Evolutionary conservation across 2,797 vertebrate species (phyloP).

Genomic region (Melanogrammus aeglefinus): DNA sequence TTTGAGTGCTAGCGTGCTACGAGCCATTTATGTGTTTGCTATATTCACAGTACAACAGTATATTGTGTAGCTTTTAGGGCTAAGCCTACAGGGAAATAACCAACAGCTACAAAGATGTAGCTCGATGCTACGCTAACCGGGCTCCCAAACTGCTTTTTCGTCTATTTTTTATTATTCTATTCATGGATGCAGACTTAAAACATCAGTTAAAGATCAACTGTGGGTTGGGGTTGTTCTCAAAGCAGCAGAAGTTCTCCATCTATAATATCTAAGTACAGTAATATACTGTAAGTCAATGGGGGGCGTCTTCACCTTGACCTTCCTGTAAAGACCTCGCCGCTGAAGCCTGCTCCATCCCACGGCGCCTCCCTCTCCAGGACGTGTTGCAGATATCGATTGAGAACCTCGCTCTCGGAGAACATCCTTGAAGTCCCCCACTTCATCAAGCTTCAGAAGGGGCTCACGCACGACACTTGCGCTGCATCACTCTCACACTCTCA

Average conservation of each 20-base stretch:
- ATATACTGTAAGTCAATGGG: conserved; percentile 14
- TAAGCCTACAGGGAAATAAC: no score
- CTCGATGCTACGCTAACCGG: neutral
- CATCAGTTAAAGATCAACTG: conserved; percentile 7
- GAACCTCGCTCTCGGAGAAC: conserved; percentile 52
- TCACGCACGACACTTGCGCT: conserved; percentile 9
- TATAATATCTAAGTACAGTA: conserved; percentile 43
- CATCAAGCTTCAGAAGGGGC: conserved; percentile 38
- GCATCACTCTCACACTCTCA: conserved; percentile 6
- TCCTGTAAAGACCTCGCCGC: conserved; percentile 49
- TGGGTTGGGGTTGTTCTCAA: conserved; percentile 30
- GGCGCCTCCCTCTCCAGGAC: no score
- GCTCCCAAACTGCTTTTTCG: neutral
- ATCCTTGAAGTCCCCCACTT: conserved; percentile 47
- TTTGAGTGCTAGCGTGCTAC: no score
- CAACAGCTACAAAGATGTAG: no score
- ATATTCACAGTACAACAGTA: no score
- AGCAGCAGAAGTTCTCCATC: conserved; percentile 26
- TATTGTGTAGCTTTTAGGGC: no score
- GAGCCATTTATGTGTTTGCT: no score
- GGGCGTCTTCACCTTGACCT: conserved; percentile 43
- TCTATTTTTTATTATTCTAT: neutral
- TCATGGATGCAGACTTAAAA: no score
- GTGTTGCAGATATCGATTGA: conserved; percentile 45
- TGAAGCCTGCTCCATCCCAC: conserved; percentile 2